Percentiles rank a stretch among this genome's conserved stretches.
Evolutionary conservation across 2,113 vertebrate genomes (phyloP).

Genomic region (Pampusana beccarii): DNA sequence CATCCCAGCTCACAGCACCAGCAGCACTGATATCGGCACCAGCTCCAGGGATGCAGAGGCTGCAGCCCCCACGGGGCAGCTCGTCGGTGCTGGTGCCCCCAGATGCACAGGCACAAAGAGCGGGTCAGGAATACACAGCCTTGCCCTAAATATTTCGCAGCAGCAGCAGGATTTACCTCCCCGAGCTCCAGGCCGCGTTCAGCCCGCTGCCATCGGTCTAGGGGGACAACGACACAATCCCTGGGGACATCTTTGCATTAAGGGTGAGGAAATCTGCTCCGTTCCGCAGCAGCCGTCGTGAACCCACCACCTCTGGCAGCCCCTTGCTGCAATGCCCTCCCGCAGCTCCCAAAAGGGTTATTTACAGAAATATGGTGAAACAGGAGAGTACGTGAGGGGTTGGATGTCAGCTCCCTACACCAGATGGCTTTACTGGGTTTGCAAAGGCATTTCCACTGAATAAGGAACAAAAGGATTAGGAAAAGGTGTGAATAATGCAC

Average conservation of each 20-base stretch:
- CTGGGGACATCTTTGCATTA: not conserved
- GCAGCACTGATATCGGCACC: too few relatives aligned
- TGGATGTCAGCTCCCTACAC: not conserved
- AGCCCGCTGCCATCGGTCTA: not conserved
- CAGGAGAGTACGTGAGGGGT: fast-evolving
- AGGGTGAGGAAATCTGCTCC: not conserved
- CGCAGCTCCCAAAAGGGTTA: not conserved
- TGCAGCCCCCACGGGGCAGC: not conserved
- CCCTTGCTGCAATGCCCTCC: not conserved
- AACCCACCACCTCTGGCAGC: not conserved
- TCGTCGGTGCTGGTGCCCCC: not conserved
- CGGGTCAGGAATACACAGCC: fast-evolving
- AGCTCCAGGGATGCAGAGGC: fast-evolving
- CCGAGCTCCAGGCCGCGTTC: not conserved
- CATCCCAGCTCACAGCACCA: not conserved
- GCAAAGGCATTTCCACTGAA: not conserved
- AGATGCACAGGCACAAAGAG: fast-evolving
- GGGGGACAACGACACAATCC: too few relatives aligned
- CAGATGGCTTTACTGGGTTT: not conserved
- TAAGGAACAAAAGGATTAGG: slow-evolving; percentile 52
- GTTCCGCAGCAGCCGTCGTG: fast-evolving
- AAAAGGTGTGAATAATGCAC: slow-evolving; percentile 56
- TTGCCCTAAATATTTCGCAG: not conserved
- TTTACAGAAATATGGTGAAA: fast-evolving
- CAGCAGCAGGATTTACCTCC: not conserved